Evolutionary conservation across 1,140 invertebrate genomes (phyloP).

Genomic region (Neodiprion pinetum): DNA sequence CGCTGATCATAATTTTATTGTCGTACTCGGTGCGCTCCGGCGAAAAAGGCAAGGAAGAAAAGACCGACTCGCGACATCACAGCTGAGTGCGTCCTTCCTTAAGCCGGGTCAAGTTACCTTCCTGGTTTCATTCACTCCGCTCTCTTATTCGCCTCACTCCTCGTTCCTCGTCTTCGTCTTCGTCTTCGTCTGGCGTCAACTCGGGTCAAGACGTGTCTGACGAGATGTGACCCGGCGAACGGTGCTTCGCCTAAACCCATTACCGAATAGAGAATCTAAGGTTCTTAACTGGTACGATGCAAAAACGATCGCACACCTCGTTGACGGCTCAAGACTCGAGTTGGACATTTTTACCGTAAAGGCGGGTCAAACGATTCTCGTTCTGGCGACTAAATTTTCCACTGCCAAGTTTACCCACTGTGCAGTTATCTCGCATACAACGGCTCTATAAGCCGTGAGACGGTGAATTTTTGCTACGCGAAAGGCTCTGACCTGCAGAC

Average conservation of each 20-base stretch:
- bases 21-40: neutral
- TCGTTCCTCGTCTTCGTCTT: neutral
- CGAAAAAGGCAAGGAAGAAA: no score
- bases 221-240: neutral
- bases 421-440: no score
- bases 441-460: neutral
- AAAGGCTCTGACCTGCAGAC: neutral
- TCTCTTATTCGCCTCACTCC: neutral
- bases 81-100: constrained; percentile 4
- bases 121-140: constrained; percentile 41
- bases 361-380: no score
- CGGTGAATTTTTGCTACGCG: neutral
- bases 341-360: no score
- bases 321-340: no score
- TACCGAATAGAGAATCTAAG: no score
- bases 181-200: neutral
- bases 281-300: no score
- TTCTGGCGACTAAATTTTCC: no score
- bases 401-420: no score
- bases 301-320: no score
- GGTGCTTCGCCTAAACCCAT: no score
- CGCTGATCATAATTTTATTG: no score
- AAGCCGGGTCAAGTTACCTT: constrained; percentile 42
- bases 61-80: neutral
- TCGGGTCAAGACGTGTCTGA: constrained; percentile 1